These are phyloP conservation scores for Myripristis jacobus DNA, from an alignment of 2,797 vertebrate species.

Conservation along the genomic window DNA sequence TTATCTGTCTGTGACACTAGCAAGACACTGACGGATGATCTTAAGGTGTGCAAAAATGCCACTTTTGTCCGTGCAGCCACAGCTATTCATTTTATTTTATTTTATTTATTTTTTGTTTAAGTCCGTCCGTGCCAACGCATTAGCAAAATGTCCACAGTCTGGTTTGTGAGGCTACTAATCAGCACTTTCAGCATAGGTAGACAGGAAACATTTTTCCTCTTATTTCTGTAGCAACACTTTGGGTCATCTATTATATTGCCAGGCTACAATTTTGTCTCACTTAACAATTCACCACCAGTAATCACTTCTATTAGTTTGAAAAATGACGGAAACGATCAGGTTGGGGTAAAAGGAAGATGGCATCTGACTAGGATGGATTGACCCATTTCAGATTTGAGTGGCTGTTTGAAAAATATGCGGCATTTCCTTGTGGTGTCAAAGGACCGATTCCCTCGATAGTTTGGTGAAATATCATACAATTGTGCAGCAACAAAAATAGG, in stretches of 20 bases:
- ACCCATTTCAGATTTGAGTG: slow-evolving; percentile 40
- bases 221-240: slow-evolving; percentile 35
- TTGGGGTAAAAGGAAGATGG: slow-evolving; percentile 32
- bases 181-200: slow-evolving; percentile 36
- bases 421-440: slow-evolving; percentile 20
- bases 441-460: not conserved
- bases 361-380: slow-evolving; percentile 37
- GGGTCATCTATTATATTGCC: slow-evolving; percentile 44
- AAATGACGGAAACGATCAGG: slow-evolving; percentile 44
- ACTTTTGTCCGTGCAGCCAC: not conserved
- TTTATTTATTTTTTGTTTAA: too few species aligned
- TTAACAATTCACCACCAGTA: slow-evolving; percentile 51
- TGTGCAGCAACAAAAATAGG: slow-evolving; percentile 19
- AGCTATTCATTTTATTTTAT: not conserved
- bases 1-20: not conserved
- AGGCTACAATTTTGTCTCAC: slow-evolving; percentile 53
- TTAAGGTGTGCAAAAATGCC: not conserved
- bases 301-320: slow-evolving; percentile 57
- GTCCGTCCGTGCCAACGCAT: too few species aligned
- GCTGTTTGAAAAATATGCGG: slow-evolving; percentile 14
- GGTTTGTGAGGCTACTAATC: slow-evolving; percentile 34
- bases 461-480: slow-evolving; percentile 26
- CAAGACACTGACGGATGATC: not conserved
- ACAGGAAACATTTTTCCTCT: slow-evolving; percentile 27
- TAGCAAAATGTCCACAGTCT: slow-evolving; percentile 9